phyloP scores from a whole-genome alignment of 2,888 invertebrate species.

The Conomelus anceps region DNA sequence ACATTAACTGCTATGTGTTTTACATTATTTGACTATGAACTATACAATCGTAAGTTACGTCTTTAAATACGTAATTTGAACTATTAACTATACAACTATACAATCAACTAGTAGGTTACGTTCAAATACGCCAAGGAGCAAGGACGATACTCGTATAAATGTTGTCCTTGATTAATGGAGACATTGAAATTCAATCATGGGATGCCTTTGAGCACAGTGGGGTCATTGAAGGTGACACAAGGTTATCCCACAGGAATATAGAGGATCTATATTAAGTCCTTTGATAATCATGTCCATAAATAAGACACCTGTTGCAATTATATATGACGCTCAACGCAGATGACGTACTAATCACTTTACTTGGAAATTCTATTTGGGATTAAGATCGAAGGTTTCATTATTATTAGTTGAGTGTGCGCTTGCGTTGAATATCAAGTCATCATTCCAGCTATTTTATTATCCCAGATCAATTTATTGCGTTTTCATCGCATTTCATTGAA shows the following conservation, averaged over 20 bases:
- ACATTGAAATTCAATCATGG: background rate
- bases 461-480: too few species aligned
- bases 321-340: background rate
- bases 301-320: background rate
- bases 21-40: too few species aligned
- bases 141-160: background rate
- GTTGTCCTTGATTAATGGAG: background rate
- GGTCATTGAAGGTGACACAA: background rate
- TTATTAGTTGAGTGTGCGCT: background rate
- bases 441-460: too few species aligned
- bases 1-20: too few species aligned
- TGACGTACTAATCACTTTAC: background rate
- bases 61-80: too few species aligned
- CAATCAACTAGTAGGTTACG: background rate
- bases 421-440: too few species aligned
- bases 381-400: background rate
- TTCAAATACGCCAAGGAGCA: background rate
- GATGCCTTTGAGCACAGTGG: background rate
- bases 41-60: too few species aligned
- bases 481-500: too few species aligned
- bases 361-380: background rate
- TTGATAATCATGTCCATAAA: background rate
- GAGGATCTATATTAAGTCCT: background rate
- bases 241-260: background rate
- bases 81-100: too few species aligned